A percentile compares a stretch with the other conserved stretches of the same genome.
phyloP scores from a whole-genome alignment of 2,113 vertebrate genomes.

The Oncorhynchus kisutch region DNA sequence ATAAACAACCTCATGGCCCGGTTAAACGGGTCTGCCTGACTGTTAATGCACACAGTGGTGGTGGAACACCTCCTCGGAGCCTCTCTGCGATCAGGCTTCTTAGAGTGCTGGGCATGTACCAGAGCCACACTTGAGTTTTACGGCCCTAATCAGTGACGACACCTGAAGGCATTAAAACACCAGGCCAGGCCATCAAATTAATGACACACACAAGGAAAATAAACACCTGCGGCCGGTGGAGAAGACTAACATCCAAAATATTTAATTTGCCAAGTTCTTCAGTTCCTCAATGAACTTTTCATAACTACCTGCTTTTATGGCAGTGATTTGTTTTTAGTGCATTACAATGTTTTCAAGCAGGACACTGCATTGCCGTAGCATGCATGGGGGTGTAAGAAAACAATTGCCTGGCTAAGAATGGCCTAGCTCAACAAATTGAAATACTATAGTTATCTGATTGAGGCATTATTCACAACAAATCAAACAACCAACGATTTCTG shows the following conservation, averaged over 20 bases:
- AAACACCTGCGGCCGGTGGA: slow-evolving; percentile 32
- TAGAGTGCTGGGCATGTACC: not conserved
- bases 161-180: slow-evolving; percentile 60
- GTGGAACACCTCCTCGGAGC: no score
- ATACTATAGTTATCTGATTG: no score
- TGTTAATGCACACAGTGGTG: not conserved
- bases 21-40: not conserved
- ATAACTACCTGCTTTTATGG: slow-evolving; percentile 22
- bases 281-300: slow-evolving; percentile 45
- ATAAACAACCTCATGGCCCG: no score
- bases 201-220: slow-evolving; percentile 53
- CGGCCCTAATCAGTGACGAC: slow-evolving; percentile 55
- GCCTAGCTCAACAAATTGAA: no score
- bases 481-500: no score
- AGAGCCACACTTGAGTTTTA: slow-evolving; percentile 52
- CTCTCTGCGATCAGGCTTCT: not conserved
- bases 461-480: no score
- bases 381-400: no score
- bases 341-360: no score
- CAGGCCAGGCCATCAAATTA: slow-evolving; percentile 53
- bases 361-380: no score
- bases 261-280: slow-evolving; percentile 51
- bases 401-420: no score
- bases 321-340: no score
- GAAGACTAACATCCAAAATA: slow-evolving; percentile 17